phyloP scores from a whole-genome alignment of 2,888 invertebrate species.

The Luperina testacea region DNA sequence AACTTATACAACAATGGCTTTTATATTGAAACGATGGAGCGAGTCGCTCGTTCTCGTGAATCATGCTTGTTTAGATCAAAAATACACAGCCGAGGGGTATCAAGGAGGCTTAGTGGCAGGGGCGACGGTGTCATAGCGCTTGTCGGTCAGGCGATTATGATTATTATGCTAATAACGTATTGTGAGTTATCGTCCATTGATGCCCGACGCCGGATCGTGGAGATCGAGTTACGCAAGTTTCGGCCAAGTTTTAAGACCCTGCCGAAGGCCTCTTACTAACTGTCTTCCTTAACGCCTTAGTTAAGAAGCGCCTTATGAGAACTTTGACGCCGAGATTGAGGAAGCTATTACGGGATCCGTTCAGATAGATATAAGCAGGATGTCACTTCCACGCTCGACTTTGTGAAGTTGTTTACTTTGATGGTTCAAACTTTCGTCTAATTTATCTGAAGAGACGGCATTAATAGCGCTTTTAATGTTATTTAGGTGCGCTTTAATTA shows the following conservation, averaged over 20 bases:
- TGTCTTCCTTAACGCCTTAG: conserved; percentile 90
- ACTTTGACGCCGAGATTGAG: conserved; percentile 90
- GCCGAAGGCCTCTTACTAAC: conserved; percentile 88
- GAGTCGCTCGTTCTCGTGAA: conserved; percentile 40
- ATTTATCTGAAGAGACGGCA: conserved; percentile 79
- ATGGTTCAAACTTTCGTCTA: conserved; percentile 84
- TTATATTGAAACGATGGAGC: conserved; percentile 52
- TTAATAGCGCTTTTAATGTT: conserved; percentile 63
- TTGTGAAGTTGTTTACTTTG: conserved; percentile 88
- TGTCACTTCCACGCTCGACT: conserved; percentile 89
- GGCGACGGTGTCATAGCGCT: conserved; percentile 47
- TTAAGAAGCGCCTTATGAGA: conserved; percentile 90
- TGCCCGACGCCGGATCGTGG: conserved; percentile 80
- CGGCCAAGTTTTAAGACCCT: conserved; percentile 88
- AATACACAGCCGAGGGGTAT: conserved; percentile 47
- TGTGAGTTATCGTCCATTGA: conserved; percentile 85
- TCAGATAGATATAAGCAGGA: conserved; percentile 89
- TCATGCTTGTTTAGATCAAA: conserved; percentile 44
- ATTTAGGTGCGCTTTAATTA: conserved; percentile 30
- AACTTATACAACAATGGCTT: conserved; percentile 64
- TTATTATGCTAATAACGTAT: conserved; percentile 88
- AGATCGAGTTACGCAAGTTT: conserved; percentile 89
- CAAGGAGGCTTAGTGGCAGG: conserved; percentile 42
- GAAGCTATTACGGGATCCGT: conserved; percentile 89
- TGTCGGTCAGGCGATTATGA: conserved; percentile 73